These are phyloP conservation scores for Argyrosomus japonicus DNA, from an alignment of 2,113 vertebrate genomes.

Conservation along the genomic window DNA sequence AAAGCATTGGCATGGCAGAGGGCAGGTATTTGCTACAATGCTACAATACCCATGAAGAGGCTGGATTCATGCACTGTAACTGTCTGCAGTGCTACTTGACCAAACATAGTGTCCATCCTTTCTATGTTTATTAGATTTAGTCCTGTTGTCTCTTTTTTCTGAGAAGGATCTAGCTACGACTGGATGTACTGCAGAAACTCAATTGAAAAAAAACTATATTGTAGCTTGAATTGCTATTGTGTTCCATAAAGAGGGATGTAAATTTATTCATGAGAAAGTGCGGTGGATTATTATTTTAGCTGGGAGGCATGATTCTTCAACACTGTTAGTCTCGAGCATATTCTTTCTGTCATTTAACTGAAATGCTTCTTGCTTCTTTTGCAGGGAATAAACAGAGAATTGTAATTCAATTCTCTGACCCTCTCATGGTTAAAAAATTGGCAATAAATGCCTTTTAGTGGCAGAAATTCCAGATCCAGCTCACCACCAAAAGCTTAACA, in stretches of 20 bases:
- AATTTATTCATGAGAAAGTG: constrained; percentile 76
- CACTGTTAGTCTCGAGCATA: constrained; percentile 38
- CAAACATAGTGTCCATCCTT: not conserved
- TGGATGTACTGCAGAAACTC: constrained; percentile 17
- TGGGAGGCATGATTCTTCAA: constrained; percentile 30
- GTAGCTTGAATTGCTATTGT: constrained; percentile 34
- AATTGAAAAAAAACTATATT: not conserved
- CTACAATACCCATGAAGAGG: not conserved
- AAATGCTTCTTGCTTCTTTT: constrained; percentile 21
- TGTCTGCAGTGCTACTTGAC: not conserved
- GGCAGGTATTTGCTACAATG: not conserved
- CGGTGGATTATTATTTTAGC: constrained; percentile 60
- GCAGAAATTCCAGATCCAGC: not conserved
- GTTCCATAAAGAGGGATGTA: constrained; percentile 45
- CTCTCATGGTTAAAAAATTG: not conserved
- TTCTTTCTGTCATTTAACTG: constrained; percentile 21
- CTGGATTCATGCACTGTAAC: not conserved
- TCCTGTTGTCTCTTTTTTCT: not conserved
- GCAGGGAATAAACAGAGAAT: constrained; percentile 3
- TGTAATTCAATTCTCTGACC: not conserved
- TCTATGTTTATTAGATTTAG: not conserved
- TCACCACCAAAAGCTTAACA: constrained; percentile 5
- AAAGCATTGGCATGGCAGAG: not conserved
- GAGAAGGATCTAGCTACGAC: constrained; percentile 1
- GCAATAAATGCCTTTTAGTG: not conserved